Evolutionary conservation across 2,888 invertebrate genomes (phyloP), one percentile per base, ranked within the genome.

Genomic region (Eristalis tenax): DNA sequence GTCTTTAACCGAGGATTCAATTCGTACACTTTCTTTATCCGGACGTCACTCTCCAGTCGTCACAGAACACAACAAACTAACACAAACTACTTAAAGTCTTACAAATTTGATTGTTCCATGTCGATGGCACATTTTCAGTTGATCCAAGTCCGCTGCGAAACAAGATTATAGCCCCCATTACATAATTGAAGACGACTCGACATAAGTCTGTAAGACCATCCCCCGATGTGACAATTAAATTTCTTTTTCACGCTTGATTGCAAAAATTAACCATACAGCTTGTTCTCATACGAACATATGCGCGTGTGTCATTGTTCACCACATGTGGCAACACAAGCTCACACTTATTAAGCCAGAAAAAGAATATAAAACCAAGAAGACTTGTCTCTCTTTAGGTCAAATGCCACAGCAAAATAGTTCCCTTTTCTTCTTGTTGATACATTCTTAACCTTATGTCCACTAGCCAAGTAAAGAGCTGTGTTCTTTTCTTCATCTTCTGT

Each of bases 371-470:
- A 32, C 50, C 11, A 73, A 59, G 13, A 68, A 28, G 56, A 80
- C 66, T 68, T 75, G 61, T 69, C 74, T 64, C 40, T 85, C 86
- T 83, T 87, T 87, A 79, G 86, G 86, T 87, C 86, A 83, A 83
- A 87, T 83, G 86, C 68, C 86, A 87, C 32, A 78, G 63, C 56
- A 76, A 79, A 79, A 79, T 71, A 83, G 86, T 76, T 79, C 75
- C 78, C 71, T 87, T 79, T 78, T 87, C 69, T 35, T 50, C 50
- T 5, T 50, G 18, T 50, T 18, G 50, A 50, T 26, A 69, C 68
- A 75, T 87, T 83, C 78, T 83, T 83, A 87, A 87, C 83, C 86
- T 79, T 73, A 68, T 50, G 86, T 50, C 59, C 26, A 61, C 75
- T 50, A 84, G 26, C 35, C 71, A 40, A 81, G 63, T 35, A 81